phyloP scores from a whole-genome alignment of 2,797 vertebrate genomes.

The Lycodopsis pacificus region DNA sequence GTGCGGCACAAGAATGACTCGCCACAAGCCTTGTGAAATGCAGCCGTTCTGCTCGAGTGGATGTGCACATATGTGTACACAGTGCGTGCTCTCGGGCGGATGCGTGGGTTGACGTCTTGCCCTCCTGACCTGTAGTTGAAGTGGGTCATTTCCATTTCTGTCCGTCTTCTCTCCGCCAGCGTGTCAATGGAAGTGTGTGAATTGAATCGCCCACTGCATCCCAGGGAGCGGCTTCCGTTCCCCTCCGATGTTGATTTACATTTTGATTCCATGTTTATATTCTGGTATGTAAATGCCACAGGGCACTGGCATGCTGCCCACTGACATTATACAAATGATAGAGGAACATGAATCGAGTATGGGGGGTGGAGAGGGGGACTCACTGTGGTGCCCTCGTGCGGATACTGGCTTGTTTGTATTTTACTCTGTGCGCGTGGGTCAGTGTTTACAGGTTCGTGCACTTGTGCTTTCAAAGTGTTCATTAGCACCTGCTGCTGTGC shows the following conservation, averaged over 20 bases:
- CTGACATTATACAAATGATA: constrained; percentile 87
- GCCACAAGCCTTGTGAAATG: constrained; percentile 10
- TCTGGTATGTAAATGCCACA: constrained; percentile 87
- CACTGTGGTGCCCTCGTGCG: background rate
- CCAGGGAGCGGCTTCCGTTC: constrained; percentile 74
- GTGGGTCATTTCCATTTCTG: constrained; percentile 28
- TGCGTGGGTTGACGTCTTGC: constrained; percentile 25
- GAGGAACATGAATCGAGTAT: constrained; percentile 81
- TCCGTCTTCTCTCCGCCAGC: background rate
- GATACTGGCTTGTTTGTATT: background rate
- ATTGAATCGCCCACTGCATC: constrained; percentile 71
- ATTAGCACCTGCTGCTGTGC: constrained; percentile 9
- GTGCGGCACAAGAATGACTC: background rate
- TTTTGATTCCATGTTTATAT: constrained; percentile 83
- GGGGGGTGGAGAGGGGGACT: too few relatives aligned
- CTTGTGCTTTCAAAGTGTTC: constrained; percentile 9
- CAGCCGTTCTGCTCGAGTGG: background rate
- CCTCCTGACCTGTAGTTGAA: constrained; percentile 46
- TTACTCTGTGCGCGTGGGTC: background rate
- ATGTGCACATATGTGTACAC: constrained; percentile 6
- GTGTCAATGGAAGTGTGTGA: background rate
- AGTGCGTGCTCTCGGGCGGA: background rate
- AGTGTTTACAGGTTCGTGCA: constrained; percentile 4
- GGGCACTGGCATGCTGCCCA: constrained; percentile 70
- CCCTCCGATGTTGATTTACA: constrained; percentile 76